phyloP scores from a whole-genome alignment of 2,797 vertebrate genomes.

The Rousettus madagascariensis region DNA sequence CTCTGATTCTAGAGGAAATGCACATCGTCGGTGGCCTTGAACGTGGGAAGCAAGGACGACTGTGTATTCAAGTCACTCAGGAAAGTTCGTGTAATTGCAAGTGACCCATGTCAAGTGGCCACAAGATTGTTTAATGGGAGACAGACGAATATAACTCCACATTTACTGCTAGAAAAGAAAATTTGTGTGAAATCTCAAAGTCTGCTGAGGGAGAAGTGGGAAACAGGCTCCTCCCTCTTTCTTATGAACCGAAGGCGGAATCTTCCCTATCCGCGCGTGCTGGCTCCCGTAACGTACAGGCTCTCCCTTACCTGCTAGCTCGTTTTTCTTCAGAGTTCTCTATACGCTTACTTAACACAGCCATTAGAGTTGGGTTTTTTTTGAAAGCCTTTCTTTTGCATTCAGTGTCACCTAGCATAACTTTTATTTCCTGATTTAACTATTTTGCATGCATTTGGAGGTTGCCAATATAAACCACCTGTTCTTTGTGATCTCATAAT shows the following conservation, averaged over 20 bases:
- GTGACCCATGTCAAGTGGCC: constrained; percentile 33
- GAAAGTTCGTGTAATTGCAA: not conserved
- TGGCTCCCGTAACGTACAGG: not conserved
- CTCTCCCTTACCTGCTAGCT: not conserved
- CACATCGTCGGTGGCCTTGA: not conserved
- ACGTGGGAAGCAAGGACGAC: not conserved
- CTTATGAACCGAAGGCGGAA: not conserved
- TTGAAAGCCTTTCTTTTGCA: not conserved
- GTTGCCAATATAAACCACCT: not conserved
- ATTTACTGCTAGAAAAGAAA: constrained; percentile 87
- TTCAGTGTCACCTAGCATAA: not conserved
- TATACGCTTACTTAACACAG: not conserved
- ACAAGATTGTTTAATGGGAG: constrained; percentile 77
- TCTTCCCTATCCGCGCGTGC: not conserved
- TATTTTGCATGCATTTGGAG: not conserved
- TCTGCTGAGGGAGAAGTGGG: not conserved
- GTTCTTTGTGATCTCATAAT: not conserved
- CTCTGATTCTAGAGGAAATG: not conserved
- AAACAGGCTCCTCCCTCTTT: not conserved
- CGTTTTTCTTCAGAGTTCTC: not conserved
- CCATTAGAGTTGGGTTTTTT: not conserved
- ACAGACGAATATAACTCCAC: constrained; percentile 87
- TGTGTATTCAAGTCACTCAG: no score
- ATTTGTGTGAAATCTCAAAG: constrained; percentile 70
- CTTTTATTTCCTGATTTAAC: not conserved